These are phyloP conservation scores for Pseudanteris insignis DNA, from an alignment of 2,888 invertebrate genomes.

Conservation along the genomic window DNA sequence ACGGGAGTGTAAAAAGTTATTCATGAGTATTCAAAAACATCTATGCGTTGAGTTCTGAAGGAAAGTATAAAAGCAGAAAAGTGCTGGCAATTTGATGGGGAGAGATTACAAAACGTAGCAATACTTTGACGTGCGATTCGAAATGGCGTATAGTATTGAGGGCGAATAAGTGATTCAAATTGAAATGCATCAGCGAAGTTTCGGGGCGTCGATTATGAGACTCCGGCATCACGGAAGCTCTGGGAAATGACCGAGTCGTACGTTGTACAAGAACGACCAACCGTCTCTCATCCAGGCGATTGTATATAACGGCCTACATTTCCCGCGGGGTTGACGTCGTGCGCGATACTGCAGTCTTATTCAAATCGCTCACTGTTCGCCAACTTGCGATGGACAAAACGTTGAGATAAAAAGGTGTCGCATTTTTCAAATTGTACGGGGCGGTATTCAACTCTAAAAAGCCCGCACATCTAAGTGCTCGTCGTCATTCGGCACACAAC, in stretches of 20 bases:
- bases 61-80: too few species aligned
- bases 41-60: too few species aligned
- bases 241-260: slow-evolving; percentile 29
- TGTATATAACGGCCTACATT: slow-evolving; percentile 27
- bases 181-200: slow-evolving; percentile 14
- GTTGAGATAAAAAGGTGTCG: slow-evolving; percentile 10
- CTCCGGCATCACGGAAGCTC: slow-evolving; percentile 17
- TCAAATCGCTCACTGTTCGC: slow-evolving; percentile 11
- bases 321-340: slow-evolving; percentile 38
- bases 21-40: too few species aligned
- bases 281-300: slow-evolving; percentile 38
- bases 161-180: slow-evolving; percentile 18
- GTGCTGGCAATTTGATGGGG: not conserved
- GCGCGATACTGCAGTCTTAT: slow-evolving; percentile 43
- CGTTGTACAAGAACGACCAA: slow-evolving; percentile 22
- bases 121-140: slow-evolving; percentile 4
- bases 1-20: too few species aligned
- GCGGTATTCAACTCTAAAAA: too few species aligned
- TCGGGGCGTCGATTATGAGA: slow-evolving; percentile 15
- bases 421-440: not conserved
- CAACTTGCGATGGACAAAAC: not conserved
- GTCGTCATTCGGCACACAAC: too few species aligned
- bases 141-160: slow-evolving; percentile 14
- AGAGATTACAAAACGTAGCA: slow-evolving; percentile 4
- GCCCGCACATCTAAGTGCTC: too few species aligned